Evolutionary conservation across 2,797 vertebrate species (phyloP).

Genomic region (Neoniphon sammara): DNA sequence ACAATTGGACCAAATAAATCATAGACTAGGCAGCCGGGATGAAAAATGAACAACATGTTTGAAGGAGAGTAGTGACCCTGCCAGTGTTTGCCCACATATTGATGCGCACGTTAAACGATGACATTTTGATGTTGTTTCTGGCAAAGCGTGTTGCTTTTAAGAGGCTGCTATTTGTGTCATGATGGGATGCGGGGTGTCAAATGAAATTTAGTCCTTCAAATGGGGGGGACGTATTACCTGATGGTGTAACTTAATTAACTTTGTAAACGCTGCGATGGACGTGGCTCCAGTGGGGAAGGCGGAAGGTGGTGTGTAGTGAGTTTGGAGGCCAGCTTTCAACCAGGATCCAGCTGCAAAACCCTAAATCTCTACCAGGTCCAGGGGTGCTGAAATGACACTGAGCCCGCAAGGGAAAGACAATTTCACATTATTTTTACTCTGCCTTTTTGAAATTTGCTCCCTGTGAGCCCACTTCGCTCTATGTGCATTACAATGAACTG

Average conservation of each 20-base stretch:
- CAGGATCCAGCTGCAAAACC: no score
- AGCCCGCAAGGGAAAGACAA: constrained; percentile 28
- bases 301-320: no score
- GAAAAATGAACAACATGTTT: no score
- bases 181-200: not conserved
- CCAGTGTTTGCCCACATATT: no score
- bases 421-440: constrained; percentile 2
- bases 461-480: not conserved
- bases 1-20: no score
- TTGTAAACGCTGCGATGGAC: constrained; percentile 11
- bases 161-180: not conserved
- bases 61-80: no score
- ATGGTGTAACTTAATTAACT: constrained; percentile 4
- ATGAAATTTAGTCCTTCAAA: not conserved
- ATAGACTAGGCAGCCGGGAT: no score
- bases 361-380: no score
- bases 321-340: no score
- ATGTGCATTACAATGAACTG: not conserved
- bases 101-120: not conserved
- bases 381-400: not conserved
- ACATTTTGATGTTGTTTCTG: no score
- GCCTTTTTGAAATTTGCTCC: constrained; percentile 17
- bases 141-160: not conserved
- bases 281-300: not conserved
- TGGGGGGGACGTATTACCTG: not conserved